Evolutionary conservation across 2,888 invertebrate species (phyloP).

Genomic region (Caenorhabditis zanzibari): DNA sequence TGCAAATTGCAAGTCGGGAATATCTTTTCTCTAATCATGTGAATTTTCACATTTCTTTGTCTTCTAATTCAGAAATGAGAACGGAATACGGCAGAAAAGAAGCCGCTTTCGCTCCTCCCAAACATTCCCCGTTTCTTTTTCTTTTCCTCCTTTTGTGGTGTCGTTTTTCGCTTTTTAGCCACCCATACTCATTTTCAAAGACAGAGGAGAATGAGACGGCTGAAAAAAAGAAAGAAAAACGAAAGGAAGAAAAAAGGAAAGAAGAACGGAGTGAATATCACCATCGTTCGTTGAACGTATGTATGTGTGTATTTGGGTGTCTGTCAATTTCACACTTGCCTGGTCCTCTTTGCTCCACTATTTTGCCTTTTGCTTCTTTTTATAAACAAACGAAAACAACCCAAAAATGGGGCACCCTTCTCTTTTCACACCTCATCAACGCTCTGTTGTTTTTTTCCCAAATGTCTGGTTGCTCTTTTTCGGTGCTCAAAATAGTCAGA

Average conservation of each 20-base stretch:
- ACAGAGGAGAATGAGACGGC: slow-evolving; percentile 41
- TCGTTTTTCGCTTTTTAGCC: slow-evolving; percentile 57
- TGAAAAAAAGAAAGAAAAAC: slow-evolving; percentile 28
- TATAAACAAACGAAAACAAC: slow-evolving; percentile 61
- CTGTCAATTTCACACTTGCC: slow-evolving; percentile 63
- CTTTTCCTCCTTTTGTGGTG: slow-evolving; percentile 45
- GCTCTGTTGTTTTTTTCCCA: slow-evolving; percentile 29
- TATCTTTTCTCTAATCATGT: slow-evolving; percentile 54
- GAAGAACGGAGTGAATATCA: slow-evolving; percentile 61
- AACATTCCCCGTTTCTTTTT: slow-evolving; percentile 36
- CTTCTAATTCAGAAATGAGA: slow-evolving; percentile 56
- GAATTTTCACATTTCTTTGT: slow-evolving; percentile 64
- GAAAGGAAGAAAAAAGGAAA: slow-evolving; percentile 30
- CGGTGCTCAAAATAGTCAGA: neutral
- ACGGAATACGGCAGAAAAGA: slow-evolving; percentile 52
- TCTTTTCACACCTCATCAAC: slow-evolving; percentile 58
- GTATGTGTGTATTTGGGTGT: slow-evolving; percentile 44
- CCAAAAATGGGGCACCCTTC: slow-evolving; percentile 21
- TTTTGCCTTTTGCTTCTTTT: slow-evolving; percentile 65
- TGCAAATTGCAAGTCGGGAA: slow-evolving; percentile 41
- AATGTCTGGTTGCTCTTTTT: neutral
- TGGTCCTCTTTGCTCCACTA: slow-evolving; percentile 60
- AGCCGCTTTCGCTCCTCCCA: slow-evolving; percentile 43
- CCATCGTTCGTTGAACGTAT: slow-evolving; percentile 33
- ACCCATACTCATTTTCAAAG: slow-evolving; percentile 59